phyloP scores from a whole-genome alignment of 37 sponge, comb jelly and placozoan species.

The Oscarella lobularis region DNA sequence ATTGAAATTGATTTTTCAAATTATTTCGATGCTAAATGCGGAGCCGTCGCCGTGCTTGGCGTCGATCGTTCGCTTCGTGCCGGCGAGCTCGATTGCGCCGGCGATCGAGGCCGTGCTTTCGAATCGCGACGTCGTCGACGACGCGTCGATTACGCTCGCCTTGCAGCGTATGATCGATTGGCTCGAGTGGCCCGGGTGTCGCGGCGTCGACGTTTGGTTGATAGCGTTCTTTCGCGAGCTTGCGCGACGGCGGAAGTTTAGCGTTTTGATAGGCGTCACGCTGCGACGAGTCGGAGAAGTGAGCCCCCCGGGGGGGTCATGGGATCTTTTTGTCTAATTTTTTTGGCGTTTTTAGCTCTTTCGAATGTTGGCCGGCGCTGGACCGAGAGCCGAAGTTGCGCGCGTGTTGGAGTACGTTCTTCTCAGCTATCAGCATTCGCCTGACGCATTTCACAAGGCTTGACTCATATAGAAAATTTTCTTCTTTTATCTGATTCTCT shows the following conservation, averaged over 20 bases:
- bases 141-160: background rate
- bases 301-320: too few species aligned
- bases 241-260: background rate
- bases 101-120: background rate
- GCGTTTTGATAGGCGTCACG: background rate
- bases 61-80: background rate
- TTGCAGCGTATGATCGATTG: background rate
- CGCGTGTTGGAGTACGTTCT: background rate
- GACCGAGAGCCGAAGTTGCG: background rate
- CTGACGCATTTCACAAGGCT: background rate
- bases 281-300: background rate
- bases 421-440: background rate
- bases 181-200: background rate
- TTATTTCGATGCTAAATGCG: background rate
- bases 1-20: background rate
- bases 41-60: background rate
- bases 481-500: too few species aligned
- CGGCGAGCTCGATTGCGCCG: background rate
- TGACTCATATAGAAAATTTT: too few species aligned
- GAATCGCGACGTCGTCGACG: background rate
- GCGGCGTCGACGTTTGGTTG: background rate
- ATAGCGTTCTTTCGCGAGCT: background rate
- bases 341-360: background rate
- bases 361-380: background rate
- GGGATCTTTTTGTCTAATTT: background rate